Evolutionary conservation across 2,113 vertebrate species (phyloP).

Genomic region (Podarcis muralis): DNA sequence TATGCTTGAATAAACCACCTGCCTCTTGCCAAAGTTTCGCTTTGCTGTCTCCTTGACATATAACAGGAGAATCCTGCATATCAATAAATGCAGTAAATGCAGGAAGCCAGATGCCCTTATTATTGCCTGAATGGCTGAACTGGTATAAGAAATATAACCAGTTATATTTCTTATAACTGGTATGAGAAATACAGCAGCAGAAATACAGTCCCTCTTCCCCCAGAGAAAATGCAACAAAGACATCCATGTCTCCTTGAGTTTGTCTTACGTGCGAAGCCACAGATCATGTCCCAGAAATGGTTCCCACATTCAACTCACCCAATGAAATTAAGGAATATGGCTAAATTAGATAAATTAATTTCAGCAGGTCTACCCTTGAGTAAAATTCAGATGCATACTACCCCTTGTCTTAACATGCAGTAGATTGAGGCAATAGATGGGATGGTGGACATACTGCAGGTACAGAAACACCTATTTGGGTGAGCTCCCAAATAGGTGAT

Average conservation of each 20-base stretch:
- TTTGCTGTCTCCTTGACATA: constrained; percentile 30
- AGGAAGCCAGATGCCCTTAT: constrained; percentile 9
- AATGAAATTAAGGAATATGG: no score
- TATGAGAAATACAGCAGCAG: background rate
- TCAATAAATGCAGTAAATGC: constrained; percentile 46
- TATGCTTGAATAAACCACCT: constrained; percentile 25
- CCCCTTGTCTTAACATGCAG: background rate
- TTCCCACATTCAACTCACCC: background rate
- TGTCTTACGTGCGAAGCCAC: background rate
- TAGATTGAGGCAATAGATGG: background rate
- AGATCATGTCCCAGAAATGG: background rate
- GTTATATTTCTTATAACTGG: no score
- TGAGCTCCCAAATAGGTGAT: background rate
- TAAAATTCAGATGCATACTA: no score
- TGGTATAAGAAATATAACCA: background rate
- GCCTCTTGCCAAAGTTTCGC: background rate
- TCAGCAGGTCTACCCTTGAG: no score
- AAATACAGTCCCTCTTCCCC: no score
- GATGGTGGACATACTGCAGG: background rate
- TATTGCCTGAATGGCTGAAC: no score
- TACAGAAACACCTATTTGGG: background rate
- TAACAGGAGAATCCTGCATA: background rate
- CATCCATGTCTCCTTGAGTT: constrained; percentile 9
- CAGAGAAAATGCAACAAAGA: constrained; percentile 8
- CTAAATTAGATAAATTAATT: no score